A percentile compares a stretch with the other conserved stretches of the same genome.
phyloP scores from a whole-genome alignment of 64 coral and sea anemone genomes.

The Platygyra sinensis region DNA sequence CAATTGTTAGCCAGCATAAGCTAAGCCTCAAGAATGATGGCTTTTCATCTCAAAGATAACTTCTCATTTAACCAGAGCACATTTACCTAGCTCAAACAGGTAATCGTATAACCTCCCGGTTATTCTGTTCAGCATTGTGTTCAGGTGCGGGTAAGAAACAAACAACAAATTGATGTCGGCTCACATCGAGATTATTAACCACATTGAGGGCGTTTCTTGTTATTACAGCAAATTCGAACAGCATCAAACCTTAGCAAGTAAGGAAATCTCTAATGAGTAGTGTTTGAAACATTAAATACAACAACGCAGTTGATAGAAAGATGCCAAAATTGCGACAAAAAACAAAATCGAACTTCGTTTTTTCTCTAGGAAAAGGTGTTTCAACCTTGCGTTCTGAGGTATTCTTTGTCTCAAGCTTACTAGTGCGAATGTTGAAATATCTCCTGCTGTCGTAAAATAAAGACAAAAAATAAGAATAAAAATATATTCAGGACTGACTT shows the following conservation, averaged over 20 bases:
- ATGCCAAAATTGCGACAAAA: background rate
- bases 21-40: background rate
- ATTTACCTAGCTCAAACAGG: background rate
- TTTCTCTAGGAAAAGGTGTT: background rate
- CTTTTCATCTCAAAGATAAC: background rate
- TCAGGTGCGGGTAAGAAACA: background rate
- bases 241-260: background rate
- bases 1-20: background rate
- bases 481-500: background rate
- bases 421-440: background rate
- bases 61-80: background rate
- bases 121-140: background rate
- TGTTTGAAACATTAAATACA: background rate
- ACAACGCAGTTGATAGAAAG: background rate
- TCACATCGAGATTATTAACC: background rate
- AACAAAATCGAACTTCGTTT: background rate
- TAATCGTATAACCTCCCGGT: background rate
- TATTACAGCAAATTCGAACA: background rate
- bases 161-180: background rate
- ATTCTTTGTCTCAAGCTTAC: background rate
- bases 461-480: background rate
- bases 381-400: background rate
- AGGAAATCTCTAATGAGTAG: background rate
- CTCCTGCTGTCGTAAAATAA: background rate
- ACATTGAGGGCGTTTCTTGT: background rate